A percentile compares a stretch with the other conserved stretches of the same genome.
These are phyloP conservation scores for Sphaeridia pumilis DNA, from an alignment of 2,888 invertebrate genomes.

Conservation along the genomic window DNA sequence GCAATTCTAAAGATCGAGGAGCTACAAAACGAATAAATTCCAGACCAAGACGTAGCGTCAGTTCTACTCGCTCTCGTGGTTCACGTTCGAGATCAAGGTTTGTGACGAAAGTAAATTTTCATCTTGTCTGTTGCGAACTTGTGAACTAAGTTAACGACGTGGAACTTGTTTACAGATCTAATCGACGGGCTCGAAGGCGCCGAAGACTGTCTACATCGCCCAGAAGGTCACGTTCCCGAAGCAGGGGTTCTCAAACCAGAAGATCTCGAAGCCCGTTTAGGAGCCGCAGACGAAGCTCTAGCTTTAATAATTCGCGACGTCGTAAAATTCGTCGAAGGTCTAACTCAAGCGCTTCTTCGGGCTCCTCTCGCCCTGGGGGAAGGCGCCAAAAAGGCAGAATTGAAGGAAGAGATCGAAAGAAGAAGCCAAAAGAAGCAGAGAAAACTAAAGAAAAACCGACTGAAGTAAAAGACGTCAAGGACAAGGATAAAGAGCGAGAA, in stretches of 20 bases:
- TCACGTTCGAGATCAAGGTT: constrained; percentile 22
- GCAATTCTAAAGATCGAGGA: constrained; percentile 16
- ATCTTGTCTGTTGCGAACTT: constrained; percentile 1
- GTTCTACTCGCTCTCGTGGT: constrained; percentile 12
- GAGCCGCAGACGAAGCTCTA: constrained; percentile 39
- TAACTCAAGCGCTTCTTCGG: constrained; percentile 15
- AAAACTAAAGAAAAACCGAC: constrained; percentile 40
- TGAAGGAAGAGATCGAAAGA: constrained; percentile 33
- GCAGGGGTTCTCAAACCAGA: constrained; percentile 4
- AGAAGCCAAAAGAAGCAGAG: constrained; percentile 44
- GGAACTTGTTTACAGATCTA: constrained; percentile 8
- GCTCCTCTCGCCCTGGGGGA: constrained; percentile 16
- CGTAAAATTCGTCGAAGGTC: constrained; percentile 35
- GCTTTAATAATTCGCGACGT: constrained; percentile 37
- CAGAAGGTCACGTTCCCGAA: constrained; percentile 21
- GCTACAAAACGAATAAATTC: constrained; percentile 5
- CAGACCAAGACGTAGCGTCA: constrained; percentile 11
- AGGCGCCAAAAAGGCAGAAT: constrained; percentile 37
- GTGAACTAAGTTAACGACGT: background rate
- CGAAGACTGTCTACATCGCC: constrained; percentile 11
- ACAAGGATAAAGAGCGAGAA: constrained; percentile 11
- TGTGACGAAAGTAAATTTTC: background rate
- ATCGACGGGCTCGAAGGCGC: constrained; percentile 6
- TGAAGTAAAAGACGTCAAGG: background rate
- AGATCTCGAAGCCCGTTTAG: constrained; percentile 38